Conservation (phyloP, 2,888 invertebrate species). For the Opisthograptis luteolata region DNA sequence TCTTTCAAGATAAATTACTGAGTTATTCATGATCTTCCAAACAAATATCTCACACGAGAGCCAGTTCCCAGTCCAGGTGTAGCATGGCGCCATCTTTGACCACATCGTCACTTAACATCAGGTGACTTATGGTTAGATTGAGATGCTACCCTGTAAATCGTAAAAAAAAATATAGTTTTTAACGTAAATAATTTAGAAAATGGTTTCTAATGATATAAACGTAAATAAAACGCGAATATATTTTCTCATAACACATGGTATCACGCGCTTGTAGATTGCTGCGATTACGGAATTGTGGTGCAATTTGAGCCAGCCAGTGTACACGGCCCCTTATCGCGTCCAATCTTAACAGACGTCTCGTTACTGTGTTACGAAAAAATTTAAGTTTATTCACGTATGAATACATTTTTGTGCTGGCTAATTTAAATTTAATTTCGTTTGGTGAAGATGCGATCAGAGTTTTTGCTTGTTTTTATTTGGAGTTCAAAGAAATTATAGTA, state of each 20-base stretch:
- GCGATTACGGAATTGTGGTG: conserved; percentile 68
- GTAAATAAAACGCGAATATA: no score
- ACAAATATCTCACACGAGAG: no score
- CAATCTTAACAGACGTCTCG: conserved; percentile 48
- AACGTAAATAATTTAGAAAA: no score
- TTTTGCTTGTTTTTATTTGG: conserved; percentile 7
- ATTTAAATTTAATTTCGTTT: conserved; percentile 51
- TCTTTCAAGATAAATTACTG: not conserved
- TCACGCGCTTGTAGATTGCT: conserved; percentile 57
- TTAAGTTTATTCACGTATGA: conserved; percentile 47
- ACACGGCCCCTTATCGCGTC: conserved; percentile 47
- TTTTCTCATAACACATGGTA: conserved; percentile 54
- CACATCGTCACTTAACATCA: no score
- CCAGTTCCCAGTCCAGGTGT: no score
- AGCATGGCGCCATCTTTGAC: no score
- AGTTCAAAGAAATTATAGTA: conserved; percentile 19
- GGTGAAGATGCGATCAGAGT: conserved; percentile 20
- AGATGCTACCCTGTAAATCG: no score
- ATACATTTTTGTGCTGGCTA: conserved; percentile 37
- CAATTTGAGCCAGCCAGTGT: conserved; percentile 63
- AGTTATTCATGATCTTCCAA: not conserved
- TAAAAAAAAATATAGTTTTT: no score
- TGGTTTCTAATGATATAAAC: no score
- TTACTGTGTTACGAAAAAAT: conserved; percentile 47
- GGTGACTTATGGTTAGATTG: no score